Evolutionary conservation across 2,888 invertebrate genomes (phyloP), one percentile per base, ranked within the genome.

Genomic region (Drosophila putrida): DNA sequence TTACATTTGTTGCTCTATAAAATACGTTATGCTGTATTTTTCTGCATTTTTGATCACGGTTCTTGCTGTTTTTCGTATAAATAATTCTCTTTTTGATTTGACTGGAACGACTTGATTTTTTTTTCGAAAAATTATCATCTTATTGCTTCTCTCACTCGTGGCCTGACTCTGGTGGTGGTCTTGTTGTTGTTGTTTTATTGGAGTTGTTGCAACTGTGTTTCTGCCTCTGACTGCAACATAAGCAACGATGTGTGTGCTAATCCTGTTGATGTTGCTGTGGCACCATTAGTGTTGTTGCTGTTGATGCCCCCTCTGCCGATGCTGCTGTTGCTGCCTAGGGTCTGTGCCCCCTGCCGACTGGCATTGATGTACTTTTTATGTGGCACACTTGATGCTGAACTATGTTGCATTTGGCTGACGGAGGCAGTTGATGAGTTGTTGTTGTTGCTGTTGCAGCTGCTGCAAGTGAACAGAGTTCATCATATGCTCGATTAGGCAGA

Each of bases 81-180:
- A 63, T 71, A 71, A 43, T 49, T 67, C 13, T 43, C 36, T 36
- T 63, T 49, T 62, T 57, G 36, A 27, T 49, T 35, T 33, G 78
- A 71, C 71, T 89, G 89, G 89, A 88, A 89, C 75, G 89, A 88
- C 89, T 89, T 86, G 87, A 80, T 80, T 87, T 51, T 63, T 72
- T 51, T 63, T 69, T 65, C 61, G 69, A 69, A 67, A 65, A 71
- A 70, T 59, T n/a, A 63, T 69, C 65, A 67, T 67, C 58, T 70
- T 75, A 62, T 74, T 78, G 79, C 72, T 75, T 71, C 71, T 75
- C 79, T 83, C 73, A 67, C 68, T 75, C 69, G 62, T 80, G 66
- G 75, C 69, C 64, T 64, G 67, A 68, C 69, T 65, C 57, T 55
- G 27, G 28, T 67, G 69, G 66, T 74, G 69, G 49, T 79, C 47